Evolutionary conservation across 2,113 vertebrate genomes (phyloP), one percentile per base, ranked within the genome.

Genomic region (Pteropus alecto): DNA sequence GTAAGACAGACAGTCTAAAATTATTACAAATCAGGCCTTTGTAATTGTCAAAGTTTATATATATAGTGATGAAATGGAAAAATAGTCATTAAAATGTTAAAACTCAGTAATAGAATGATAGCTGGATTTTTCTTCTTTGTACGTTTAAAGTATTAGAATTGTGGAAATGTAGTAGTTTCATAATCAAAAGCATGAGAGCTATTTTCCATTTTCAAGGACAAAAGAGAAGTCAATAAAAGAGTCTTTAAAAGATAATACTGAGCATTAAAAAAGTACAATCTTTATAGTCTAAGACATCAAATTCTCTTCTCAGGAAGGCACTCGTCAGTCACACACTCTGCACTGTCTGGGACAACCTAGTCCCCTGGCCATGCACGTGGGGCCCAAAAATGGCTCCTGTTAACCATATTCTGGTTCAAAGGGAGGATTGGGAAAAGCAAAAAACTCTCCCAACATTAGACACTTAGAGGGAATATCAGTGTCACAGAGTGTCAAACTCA

Each of bases 361-460:
- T 5, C 6, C 30, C 41, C 15, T 4, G 33, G 7, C 18, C 28
- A 56, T 5, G 2, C 2, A 6, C 18, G 2, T 26, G 2, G 3
- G 6, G 26, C 7, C 26, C 61, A 41, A 56, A 26, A 19, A 24
- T 18, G 4, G 15, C 14, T 88, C 65, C 7, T 58, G 0, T 43
- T 71, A 41, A 61, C 30, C 2, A 6, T 21, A 14, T 60, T 60
- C 7, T 26, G 0, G 6, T 26, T 43, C 15, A 30, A 48, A 43
- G 0, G 21, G 4, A 60, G 4, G 30, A n/a, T 8, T 28, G 12
- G n/a, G 38, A 46, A 93, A 26, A 58, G 16, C 56, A 7, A 38
- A 48, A 21, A 43, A 14, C 21, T 1, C 10, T 58, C 73, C 2
- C 16, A 46, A 13, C n/a, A 7, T 8, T 70, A 35, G 51, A 21